Conservation (phyloP, 2,113 vertebrate species). For the Platysternon megacephalum region DNA sequence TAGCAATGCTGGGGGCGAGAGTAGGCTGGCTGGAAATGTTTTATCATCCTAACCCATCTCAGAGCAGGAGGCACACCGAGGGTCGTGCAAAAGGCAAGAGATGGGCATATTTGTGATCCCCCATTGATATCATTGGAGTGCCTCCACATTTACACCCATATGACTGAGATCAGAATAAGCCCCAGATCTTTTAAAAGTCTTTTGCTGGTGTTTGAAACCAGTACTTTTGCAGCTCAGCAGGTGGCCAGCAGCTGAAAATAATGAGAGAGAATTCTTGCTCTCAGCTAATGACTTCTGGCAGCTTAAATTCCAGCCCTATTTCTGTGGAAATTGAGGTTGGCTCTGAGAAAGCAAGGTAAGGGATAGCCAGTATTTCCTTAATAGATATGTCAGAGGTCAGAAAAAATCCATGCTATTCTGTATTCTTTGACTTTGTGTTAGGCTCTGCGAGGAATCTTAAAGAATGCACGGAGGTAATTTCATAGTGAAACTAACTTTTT, state of each 20-base stretch:
- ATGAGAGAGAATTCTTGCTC: slow-evolving; percentile 21
- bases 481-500: slow-evolving; percentile 62
- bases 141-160: background rate
- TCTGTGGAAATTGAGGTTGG: slow-evolving; percentile 44
- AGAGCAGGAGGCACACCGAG: background rate
- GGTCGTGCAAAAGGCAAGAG: background rate
- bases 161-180: background rate
- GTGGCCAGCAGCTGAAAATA: slow-evolving; percentile 57
- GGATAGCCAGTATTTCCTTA: background rate
- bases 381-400: slow-evolving; percentile 16
- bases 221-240: slow-evolving; percentile 36
- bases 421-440: background rate
- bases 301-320: slow-evolving; percentile 35
- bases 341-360: slow-evolving; percentile 15
- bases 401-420: background rate
- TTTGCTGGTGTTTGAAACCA: slow-evolving; percentile 33
- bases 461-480: slow-evolving; percentile 53
- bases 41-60: background rate
- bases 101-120: background rate
- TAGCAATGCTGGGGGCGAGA: background rate
- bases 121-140: background rate
- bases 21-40: background rate
- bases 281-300: slow-evolving; percentile 39
- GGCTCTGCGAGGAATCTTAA: slow-evolving; percentile 27
- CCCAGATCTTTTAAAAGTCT: background rate